Evolutionary conservation across 2,113 vertebrate genomes (phyloP), one percentile per base, ranked within the genome.

Genomic region (Ondatra zibethicus): DNA sequence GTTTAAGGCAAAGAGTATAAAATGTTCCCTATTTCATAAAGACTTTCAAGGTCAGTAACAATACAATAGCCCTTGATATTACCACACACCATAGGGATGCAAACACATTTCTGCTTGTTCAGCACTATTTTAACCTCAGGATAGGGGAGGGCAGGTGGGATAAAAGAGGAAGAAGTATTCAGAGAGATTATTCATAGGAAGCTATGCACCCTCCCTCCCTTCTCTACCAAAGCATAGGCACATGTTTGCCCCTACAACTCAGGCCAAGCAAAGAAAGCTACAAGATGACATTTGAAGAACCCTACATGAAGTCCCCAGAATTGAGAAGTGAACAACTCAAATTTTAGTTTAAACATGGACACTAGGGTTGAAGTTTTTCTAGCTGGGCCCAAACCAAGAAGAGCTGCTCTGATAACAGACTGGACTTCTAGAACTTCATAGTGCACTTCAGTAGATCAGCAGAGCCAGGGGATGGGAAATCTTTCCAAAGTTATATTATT

Each of bases 221-320:
- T n/a, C 7, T 72, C 39, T 14, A 75, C 16, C 8, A 16, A 3
- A 33, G 29, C 66, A 9, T 4, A 14, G 19, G 8, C 17, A 4
- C 17, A 0, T 82, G 27, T 36, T 81, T 82, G n/a, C 5, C 19
- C 58, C 39, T 17, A 73, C 33, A 94, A 55, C 50, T 61, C 82
- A 61, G 89, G 39, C 36, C 47, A 89, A 93, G 61, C 70, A 85
- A 92, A 65, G 42, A 88, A 78, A 76, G 42, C 65, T 61, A 87
- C 42, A 72, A 12, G 47, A 80, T 92, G 45, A 65, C 5, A 70
- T 29, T 19, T 70, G 11, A 58, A 89, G 81, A 92, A 45, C 47
- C 47, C 52, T 81, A 86, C 42, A 45, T 29, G 33, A 2, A 3
- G 25, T 88, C 80, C 23, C n/a, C 47, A 33, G 55, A 78, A n/a